phyloP scores from a whole-genome alignment of 2,113 vertebrate genomes.

The Ardeotis arabs region DNA sequence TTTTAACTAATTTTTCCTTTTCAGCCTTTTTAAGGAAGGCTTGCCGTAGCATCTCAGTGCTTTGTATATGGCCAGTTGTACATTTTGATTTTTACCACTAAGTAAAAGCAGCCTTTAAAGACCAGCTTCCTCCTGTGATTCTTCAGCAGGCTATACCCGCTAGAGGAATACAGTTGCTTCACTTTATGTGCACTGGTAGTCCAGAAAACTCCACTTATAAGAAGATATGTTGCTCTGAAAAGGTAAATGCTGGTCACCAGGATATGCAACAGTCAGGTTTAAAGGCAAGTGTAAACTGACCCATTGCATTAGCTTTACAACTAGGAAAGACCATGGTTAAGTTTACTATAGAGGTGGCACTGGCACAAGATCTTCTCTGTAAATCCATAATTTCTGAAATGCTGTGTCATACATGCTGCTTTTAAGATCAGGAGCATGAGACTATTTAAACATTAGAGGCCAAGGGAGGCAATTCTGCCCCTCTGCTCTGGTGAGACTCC shows the following conservation, averaged over 20 bases:
- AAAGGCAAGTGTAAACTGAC: neutral
- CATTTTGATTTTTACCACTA: neutral
- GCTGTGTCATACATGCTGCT: neutral
- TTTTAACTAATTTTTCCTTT: neutral
- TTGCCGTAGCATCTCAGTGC: neutral
- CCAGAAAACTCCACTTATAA: neutral
- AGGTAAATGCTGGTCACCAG: neutral
- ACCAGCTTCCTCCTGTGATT: neutral
- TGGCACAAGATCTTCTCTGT: neutral
- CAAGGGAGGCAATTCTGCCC: too few relatives aligned
- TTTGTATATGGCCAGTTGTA: neutral
- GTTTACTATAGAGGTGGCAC: neutral
- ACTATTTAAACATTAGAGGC: neutral
- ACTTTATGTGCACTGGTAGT: neutral
- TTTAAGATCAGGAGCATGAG: neutral
- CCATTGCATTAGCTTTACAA: neutral
- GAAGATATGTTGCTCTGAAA: neutral
- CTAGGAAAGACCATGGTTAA: neutral
- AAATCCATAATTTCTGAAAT: neutral
- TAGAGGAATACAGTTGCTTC: neutral
- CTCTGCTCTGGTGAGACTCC: too few relatives aligned
- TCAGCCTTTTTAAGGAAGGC: neutral
- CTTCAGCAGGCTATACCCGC: neutral
- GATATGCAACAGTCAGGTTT: neutral
- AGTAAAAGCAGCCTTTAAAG: neutral